phyloP scores from a whole-genome alignment of 2,113 vertebrate species.

The Phycodurus eques region DNA sequence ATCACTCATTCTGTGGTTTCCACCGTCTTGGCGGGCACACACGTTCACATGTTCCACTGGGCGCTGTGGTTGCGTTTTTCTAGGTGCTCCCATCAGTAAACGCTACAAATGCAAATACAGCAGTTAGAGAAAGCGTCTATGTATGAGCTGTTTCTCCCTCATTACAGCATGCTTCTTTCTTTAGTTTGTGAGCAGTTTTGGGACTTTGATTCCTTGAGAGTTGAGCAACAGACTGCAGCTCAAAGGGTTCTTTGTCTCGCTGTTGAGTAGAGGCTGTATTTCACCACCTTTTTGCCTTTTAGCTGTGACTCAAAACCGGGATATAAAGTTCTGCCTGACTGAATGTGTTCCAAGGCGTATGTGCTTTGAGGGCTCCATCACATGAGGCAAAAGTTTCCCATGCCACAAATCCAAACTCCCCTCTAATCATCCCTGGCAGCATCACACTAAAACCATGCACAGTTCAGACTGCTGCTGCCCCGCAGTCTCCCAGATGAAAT shows the following conservation, averaged over 20 bases:
- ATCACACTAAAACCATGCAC: constrained; percentile 13
- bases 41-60: constrained; percentile 51
- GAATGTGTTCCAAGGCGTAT: constrained; percentile 3
- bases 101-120: constrained; percentile 15
- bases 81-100: constrained; percentile 15
- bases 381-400: constrained; percentile 9
- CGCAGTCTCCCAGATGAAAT: constrained; percentile 24
- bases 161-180: not conserved
- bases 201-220: constrained; percentile 25
- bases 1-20: constrained; percentile 51
- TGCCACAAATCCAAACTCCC: not conserved
- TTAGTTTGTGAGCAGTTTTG: not conserved
- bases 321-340: constrained; percentile 7
- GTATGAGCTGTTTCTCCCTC: not conserved
- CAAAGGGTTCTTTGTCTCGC: constrained; percentile 68
- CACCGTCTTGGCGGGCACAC: constrained; percentile 25
- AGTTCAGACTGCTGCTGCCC: constrained; percentile 28
- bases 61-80: constrained; percentile 21
- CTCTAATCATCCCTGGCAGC: constrained; percentile 10
- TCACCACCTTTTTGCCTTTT: constrained; percentile 12
- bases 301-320: constrained; percentile 19
- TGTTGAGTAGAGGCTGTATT: constrained; percentile 46
- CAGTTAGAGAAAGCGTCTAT: constrained; percentile 11
- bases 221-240: constrained; percentile 35
- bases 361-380: not conserved